Conservation (phyloP, 2,797 vertebrate genomes). For the Muscicapa comitata region DNA sequence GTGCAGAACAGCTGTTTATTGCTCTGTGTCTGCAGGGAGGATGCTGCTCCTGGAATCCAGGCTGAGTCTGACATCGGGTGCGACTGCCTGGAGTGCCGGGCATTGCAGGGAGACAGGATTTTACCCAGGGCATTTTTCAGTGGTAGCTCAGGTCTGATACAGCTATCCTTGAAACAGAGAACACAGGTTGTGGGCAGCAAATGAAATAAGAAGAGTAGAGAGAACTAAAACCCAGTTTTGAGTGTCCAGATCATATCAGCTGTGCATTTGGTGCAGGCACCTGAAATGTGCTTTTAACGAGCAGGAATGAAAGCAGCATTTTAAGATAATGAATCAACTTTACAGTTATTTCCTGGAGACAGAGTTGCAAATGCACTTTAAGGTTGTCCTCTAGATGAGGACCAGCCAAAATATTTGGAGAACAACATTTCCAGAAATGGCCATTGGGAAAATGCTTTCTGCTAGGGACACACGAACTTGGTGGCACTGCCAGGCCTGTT, state of each 20-base stretch:
- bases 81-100: neutral
- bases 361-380: neutral
- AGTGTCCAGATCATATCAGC: neutral
- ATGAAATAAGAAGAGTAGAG: neutral
- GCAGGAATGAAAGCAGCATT: slow-evolving; percentile 29
- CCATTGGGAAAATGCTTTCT: neutral
- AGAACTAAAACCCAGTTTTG: neutral
- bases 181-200: neutral
- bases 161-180: neutral
- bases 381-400: neutral
- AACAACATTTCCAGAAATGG: neutral
- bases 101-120: neutral
- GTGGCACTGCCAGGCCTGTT: neutral
- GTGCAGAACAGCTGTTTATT: neutral
- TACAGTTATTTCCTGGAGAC: neutral
- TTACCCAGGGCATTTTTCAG: neutral
- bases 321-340: slow-evolving; percentile 23
- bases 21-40: neutral
- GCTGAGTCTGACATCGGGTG: neutral
- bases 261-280: neutral
- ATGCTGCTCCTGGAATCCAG: neutral
- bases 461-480: accelerated
- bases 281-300: slow-evolving; percentile 19
- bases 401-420: neutral
- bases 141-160: neutral